These are phyloP conservation scores for Drosophila paranaensis DNA, from an alignment of 2,888 invertebrate species.

Conservation along the genomic window DNA sequence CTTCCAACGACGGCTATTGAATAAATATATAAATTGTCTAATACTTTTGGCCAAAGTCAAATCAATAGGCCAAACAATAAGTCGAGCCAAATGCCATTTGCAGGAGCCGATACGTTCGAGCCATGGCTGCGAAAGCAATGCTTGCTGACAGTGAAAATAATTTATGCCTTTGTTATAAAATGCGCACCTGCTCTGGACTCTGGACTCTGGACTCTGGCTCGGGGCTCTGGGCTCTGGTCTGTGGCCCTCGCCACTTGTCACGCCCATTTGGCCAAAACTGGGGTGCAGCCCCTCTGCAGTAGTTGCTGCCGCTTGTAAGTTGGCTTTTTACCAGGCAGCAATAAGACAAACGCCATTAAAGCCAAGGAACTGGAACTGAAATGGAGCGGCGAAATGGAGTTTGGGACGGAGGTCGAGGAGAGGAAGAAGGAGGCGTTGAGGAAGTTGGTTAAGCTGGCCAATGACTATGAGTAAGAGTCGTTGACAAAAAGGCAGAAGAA, in stretches of 20 bases:
- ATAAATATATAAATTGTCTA: conserved; percentile 56
- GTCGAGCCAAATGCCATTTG: conserved; percentile 64
- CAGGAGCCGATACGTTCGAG: conserved; percentile 33
- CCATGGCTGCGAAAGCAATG: conserved; percentile 63
- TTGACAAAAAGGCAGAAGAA: conserved; percentile 66
- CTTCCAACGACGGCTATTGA: conserved; percentile 18
- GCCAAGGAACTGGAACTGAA: conserved; percentile 62
- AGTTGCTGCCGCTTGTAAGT: conserved; percentile 39
- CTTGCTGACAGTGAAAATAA: conserved; percentile 81
- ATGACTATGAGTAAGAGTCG: conserved; percentile 63
- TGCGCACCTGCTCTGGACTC: conserved; percentile 64
- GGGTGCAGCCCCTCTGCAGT: conserved; percentile 49
- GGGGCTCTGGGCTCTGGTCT: conserved; percentile 1
- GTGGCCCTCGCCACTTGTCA: conserved; percentile 48
- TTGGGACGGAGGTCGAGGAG: neutral
- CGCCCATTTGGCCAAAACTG: conserved; percentile 37
- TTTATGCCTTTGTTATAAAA: conserved; percentile 79
- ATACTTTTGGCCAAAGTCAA: conserved; percentile 70
- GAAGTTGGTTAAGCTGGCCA: conserved; percentile 51
- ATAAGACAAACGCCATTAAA: conserved; percentile 65
- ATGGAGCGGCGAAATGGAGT: conserved; percentile 35
- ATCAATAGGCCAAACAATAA: conserved; percentile 78
- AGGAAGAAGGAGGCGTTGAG: neutral
- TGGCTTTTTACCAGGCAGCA: conserved; percentile 62
- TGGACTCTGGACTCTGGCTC: conserved; percentile 8